Evolutionary conservation across 2,113 vertebrate species (phyloP), one percentile per base, ranked within the genome.

Genomic region (Trichomycterus rosablanca): DNA sequence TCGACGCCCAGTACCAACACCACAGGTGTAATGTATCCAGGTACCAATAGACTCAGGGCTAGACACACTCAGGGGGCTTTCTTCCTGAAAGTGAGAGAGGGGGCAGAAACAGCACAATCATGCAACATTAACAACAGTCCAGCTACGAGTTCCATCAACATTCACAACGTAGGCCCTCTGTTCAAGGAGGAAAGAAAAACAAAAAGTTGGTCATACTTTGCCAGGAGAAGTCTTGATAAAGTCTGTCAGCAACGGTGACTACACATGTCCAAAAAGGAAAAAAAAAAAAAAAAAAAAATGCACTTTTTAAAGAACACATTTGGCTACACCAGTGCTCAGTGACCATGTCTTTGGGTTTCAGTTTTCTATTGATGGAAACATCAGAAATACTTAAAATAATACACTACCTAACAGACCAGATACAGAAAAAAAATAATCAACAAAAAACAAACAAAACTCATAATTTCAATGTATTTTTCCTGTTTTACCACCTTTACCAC

Each of bases 1-100:
- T 91, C 92, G 89, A 91, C 90, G 91, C 91, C 91, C 92, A 89
- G 92, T 89, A 91, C 90, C 90, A 87, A 92, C 89, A 92, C 87
- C 92, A 91, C 91, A 89, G 89, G 91, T 93, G 81, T 92, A 92
- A 89, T 93, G 92, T 86, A 92, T 91, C 92, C 92, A 93, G 89
- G 90, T 89, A 90, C 90, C 91, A 91, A 89, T 90, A 86, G 90
- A 91, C 87, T 94, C 92, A 89, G 92, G 92, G 88, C 90, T 94
- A 92, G 92, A 94, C 87, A 94, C 89, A 91, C 92, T 94, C 91
- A 94, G 89, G 89, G 92, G 92, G 90, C 89, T 92, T 86, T 92
- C 90, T 92, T 92, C 92, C 92, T 94, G 89, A 84, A 92, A 89
- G 88, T 90, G 88, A 91, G 86, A 91, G 86, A 91, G 88, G 88